Evolutionary conservation across 2,888 invertebrate species (phyloP), one percentile per base, ranked within the genome.

Genomic region (Ichneumoninae sp.): DNA sequence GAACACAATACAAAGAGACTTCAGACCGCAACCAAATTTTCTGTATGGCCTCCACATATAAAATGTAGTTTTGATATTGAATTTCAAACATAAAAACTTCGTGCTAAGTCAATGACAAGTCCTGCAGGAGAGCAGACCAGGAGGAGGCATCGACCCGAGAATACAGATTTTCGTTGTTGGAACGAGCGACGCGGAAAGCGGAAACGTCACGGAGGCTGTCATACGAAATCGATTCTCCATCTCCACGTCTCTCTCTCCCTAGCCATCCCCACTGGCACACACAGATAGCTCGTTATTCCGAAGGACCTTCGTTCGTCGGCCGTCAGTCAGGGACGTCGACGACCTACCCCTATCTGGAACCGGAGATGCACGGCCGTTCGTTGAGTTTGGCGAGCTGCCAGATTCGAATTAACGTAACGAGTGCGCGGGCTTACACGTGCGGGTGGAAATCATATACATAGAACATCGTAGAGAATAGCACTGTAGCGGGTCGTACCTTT

Each of bases 321-420:
- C 50, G 75, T 85, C 81, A 81, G 83, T 83, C 80, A 88, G 75
- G 66, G 85, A 76, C 74, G 87, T 85, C 85, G 73, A 86, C 85
- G 81, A 83, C 85, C 81, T 75, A 86, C 76, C 83, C 80, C 87
- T 75, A 65, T 54, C 75, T 47, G 52, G 66, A 50, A 19, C 36
- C 44, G 22, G 44, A n/a, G 68, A 44, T 78, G 81, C 74, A 54
- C 68, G 84, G 83, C 81, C 75, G 68, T 63, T 74, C 19, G 22
- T 44, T 44, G 44, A 36, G 44, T 60, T 81, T 90, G 91, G 91
- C 86, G 60, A 4, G 1, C 26, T 71, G 89, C 90, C 90, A 91
- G 76, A 85, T 87, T 84, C 77, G 87, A 91, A 91, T 91, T 91
- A 91, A 89, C 87, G 87, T 90, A 91, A 90, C 89, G 89, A 90